Evolutionary conservation across 2,888 invertebrate species (phyloP).

Genomic region (Tridacna crocea): DNA sequence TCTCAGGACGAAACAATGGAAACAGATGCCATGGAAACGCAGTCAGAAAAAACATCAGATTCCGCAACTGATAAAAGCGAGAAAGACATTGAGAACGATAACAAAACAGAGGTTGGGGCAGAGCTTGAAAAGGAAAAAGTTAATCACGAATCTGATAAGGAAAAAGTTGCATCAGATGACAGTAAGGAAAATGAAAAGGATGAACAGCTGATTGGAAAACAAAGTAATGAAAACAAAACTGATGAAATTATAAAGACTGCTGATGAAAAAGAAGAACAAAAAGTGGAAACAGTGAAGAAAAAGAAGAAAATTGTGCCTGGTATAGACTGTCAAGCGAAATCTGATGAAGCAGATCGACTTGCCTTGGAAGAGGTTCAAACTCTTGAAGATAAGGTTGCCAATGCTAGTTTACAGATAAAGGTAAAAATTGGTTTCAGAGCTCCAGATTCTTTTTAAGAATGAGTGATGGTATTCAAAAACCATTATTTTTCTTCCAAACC

Average conservation of each 20-base stretch:
- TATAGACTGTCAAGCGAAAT: slow-evolving; percentile 85
- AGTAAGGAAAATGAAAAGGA: neutral
- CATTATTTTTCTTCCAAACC: no score
- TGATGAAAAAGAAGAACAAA: slow-evolving; percentile 32
- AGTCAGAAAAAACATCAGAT: slow-evolving; percentile 42
- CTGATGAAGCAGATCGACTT: slow-evolving; percentile 92
- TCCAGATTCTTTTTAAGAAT: no score
- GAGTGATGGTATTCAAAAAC: no score
- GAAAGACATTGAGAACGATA: slow-evolving; percentile 5
- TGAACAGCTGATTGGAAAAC: neutral
- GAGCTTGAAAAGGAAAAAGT: neutral
- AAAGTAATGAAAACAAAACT: slow-evolving; percentile 24
- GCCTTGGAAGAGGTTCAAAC: slow-evolving; percentile 87
- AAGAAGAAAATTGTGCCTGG: slow-evolving; percentile 86
- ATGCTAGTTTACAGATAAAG: slow-evolving; percentile 83
- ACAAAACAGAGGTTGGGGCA: slow-evolving; percentile 28
- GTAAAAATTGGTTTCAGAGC: slow-evolving; percentile 48
- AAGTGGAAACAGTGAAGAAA: slow-evolving; percentile 52
- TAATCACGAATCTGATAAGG: slow-evolving; percentile 22
- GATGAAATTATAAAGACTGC: slow-evolving; percentile 16
- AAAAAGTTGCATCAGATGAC: neutral
- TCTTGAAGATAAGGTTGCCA: slow-evolving; percentile 81
- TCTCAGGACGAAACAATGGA: neutral
- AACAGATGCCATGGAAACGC: slow-evolving; percentile 11
- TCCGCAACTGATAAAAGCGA: slow-evolving; percentile 32